Percentiles rank a stretch among this genome's conserved stretches.
Conservation (phyloP, 2,113 vertebrate genomes). For the Austrofundulus limnaeus region DNA sequence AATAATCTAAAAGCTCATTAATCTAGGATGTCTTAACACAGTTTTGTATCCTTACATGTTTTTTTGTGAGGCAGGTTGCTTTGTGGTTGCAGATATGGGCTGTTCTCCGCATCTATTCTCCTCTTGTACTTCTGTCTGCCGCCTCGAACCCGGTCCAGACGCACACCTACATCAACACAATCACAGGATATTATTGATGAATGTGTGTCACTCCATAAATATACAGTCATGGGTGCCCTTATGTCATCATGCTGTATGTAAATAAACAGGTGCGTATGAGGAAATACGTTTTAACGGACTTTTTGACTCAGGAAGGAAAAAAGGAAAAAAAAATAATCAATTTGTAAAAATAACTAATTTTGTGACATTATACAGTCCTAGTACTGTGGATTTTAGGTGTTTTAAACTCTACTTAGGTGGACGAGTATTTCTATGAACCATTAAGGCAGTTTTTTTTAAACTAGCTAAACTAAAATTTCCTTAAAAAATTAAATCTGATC, state of each 20-base stretch:
- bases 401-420: no score
- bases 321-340: no score
- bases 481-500: no score
- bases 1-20: no score
- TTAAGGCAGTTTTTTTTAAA: no score
- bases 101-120: constrained; percentile 94
- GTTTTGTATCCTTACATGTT: constrained; percentile 83
- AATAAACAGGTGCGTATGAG: neutral
- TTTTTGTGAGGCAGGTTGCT: constrained; percentile 91
- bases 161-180: constrained; percentile 82
- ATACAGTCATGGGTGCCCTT: neutral
- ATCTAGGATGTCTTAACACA: neutral
- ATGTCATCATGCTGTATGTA: neutral
- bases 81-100: constrained; percentile 91
- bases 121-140: constrained; percentile 98
- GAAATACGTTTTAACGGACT: neutral
- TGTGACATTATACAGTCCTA: no score
- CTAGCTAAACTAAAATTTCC: no score
- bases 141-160: constrained; percentile 94
- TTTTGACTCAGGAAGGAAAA: neutral
- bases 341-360: no score
- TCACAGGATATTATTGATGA: constrained; percentile 13
- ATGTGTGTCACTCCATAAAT: neutral
- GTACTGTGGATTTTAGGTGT: no score
- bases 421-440: no score